Evolutionary conservation across 2,113 vertebrate species (phyloP), one percentile per base, ranked within the genome.

Genomic region (Antidorcas marsupialis): DNA sequence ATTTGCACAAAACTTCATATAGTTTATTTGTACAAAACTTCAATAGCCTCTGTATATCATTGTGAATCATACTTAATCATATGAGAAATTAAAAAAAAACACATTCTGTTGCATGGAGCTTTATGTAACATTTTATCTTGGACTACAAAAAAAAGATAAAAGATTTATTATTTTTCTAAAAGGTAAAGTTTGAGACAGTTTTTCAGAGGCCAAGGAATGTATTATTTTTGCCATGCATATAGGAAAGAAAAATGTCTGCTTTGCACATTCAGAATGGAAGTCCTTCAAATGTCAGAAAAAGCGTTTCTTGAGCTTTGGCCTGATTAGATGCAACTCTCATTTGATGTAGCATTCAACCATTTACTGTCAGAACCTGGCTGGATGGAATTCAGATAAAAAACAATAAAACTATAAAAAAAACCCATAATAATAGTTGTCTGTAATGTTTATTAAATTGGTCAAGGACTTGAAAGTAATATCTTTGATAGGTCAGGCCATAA

Each of bases 391-490:
- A 87, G 67, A 89, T 87, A 7, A 78, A 95, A 98, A 95, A 78
- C 14, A 91, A 87, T 93, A 59, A 89, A 97, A 95, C 30, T 39
- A 78, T 93, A 97, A 57, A 93, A 96, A 97, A 97, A 83, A 4
- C 0, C 1, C 71, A 11, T 12, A 81, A 76, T 23, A 93, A 13
- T 10, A 76, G 27, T 95, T 64, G 2, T 89, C 87, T 71, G 3
- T 92, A 62, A 96, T 98, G 67, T 94, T 82, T 92, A 97, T 94
- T 91, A 98, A 97, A 97, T 60, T 94, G 50, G 71, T 52, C 2
- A 97, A 98, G 95, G 97, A 90, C 55, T 96, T 98, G 92, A 98
- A 97, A 89, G 16, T 98, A 95, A 59, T 97, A 59, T 96, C 97
- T 98, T 30, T 96, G 59, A 39, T 25, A 94, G 92, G 74, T 52